These are phyloP conservation scores for Phataginus tetradactyla DNA, from an alignment of 2,797 vertebrate species.

Conservation along the genomic window DNA sequence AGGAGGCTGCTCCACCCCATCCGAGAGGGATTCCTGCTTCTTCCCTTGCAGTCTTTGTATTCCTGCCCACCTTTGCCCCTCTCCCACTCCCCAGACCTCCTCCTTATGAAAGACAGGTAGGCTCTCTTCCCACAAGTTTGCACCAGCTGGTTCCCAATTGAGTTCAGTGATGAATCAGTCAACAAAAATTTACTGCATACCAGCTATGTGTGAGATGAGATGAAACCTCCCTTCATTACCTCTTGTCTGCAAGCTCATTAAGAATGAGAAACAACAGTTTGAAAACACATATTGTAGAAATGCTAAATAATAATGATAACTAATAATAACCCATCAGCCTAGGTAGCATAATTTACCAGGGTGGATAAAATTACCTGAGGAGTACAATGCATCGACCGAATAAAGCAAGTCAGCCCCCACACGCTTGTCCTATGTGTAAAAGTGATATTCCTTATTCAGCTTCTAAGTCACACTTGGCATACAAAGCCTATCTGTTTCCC, in stretches of 20 bases:
- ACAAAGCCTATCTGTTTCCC: constrained; percentile 49
- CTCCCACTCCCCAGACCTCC: background rate
- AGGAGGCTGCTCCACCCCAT: background rate
- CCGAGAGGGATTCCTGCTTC: background rate
- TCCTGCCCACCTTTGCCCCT: too few relatives aligned
- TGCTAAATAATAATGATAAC: constrained; percentile 30
- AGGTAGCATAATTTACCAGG: background rate
- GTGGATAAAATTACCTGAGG: constrained; percentile 28
- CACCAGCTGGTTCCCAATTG: background rate
- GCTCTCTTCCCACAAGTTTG: background rate
- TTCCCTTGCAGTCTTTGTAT: background rate
- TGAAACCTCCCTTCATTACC: background rate
- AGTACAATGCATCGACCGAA: background rate
- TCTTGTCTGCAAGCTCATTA: background rate
- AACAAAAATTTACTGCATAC: background rate
- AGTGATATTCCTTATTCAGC: background rate
- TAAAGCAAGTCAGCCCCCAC: constrained; percentile 9
- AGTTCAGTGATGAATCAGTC: constrained; percentile 19
- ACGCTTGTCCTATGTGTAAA: background rate
- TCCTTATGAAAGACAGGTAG: background rate
- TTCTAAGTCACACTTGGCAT: constrained; percentile 35
- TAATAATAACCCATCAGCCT: constrained; percentile 27
- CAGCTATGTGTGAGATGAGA: background rate
- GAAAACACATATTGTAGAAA: constrained; percentile 48
- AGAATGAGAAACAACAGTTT: constrained; percentile 45